A percentile compares a stretch with the other conserved stretches of the same genome.
Conservation (phyloP, 2,888 invertebrate genomes). For the Catocala sponsa region DNA sequence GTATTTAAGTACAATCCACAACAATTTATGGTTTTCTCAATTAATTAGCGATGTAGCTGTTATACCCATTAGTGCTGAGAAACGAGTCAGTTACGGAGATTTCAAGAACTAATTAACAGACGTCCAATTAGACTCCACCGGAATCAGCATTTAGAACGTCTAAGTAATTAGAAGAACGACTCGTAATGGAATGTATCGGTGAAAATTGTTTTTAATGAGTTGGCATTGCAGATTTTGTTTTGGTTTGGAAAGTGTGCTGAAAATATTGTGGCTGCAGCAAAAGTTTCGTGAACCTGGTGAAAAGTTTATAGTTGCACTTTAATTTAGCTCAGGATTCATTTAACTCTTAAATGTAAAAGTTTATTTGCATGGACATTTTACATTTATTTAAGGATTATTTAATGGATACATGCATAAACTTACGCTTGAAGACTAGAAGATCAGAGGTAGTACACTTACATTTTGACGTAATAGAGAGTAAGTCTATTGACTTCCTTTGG, state of each 20-base stretch:
- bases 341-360: too few species aligned
- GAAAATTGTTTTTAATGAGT: conserved; percentile 32
- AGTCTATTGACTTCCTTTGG: too few species aligned
- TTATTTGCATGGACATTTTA: too few species aligned
- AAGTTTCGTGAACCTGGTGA: background rate
- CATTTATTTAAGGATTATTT: too few species aligned
- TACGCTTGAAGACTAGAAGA: too few species aligned
- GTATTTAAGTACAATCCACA: conserved; percentile 29
- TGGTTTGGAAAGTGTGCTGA: background rate
- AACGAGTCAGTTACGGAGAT: conserved; percentile 49
- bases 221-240: conserved; percentile 6
- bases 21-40: conserved; percentile 43
- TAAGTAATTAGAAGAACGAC: conserved; percentile 39
- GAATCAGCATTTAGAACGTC: conserved; percentile 43
- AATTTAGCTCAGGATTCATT: too few species aligned
- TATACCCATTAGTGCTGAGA: conserved; percentile 46
- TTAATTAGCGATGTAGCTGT: conserved; percentile 48
- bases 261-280: background rate
- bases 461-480: too few species aligned
- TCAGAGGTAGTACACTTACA: too few species aligned
- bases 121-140: conserved; percentile 43
- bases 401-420: background rate
- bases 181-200: conserved; percentile 38
- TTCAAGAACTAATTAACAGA: conserved; percentile 54
- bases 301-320: too few species aligned